Conservation (phyloP, 2,888 invertebrate species). For the Cantharis rustica region DNA sequence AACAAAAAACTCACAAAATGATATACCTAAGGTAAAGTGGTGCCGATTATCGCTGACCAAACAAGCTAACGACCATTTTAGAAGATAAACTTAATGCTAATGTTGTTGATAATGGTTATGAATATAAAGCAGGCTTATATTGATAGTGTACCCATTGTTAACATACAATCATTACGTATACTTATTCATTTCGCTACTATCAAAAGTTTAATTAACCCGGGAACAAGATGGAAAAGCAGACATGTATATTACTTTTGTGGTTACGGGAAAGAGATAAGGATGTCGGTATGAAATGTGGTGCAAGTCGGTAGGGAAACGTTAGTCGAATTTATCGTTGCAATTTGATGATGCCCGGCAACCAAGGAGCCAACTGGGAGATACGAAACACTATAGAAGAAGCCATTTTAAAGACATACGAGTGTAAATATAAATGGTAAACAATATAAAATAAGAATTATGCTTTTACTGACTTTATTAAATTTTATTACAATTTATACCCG, state of each 20-base stretch:
- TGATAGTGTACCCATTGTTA: slow-evolving; percentile 34
- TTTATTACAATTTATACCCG: background rate
- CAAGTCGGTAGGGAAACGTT: slow-evolving; percentile 54
- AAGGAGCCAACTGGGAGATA: slow-evolving; percentile 50
- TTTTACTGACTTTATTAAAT: slow-evolving; percentile 26
- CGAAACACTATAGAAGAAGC: slow-evolving; percentile 48
- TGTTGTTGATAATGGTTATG: background rate
- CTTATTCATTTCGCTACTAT: slow-evolving; percentile 44
- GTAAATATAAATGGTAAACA: slow-evolving; percentile 49
- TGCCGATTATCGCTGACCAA: background rate
- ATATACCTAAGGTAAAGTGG: background rate
- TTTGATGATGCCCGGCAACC: slow-evolving; percentile 53
- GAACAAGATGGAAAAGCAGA: slow-evolving; percentile 42
- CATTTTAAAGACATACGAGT: slow-evolving; percentile 51
- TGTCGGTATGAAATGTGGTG: slow-evolving; percentile 52
- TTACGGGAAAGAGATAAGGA: slow-evolving; percentile 49
- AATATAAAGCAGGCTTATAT: background rate
- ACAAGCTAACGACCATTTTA: background rate
- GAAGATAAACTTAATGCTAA: background rate
- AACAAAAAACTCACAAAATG: background rate
- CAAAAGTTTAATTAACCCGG: slow-evolving; percentile 53
- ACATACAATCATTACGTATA: slow-evolving; percentile 45
- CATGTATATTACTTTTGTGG: slow-evolving; percentile 35
- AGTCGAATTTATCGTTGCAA: slow-evolving; percentile 54
- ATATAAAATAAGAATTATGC: slow-evolving; percentile 44